Evolutionary conservation across 2,797 vertebrate genomes (phyloP), one percentile per base, ranked within the genome.

Genomic region (Pipistrellus kuhlii): DNA sequence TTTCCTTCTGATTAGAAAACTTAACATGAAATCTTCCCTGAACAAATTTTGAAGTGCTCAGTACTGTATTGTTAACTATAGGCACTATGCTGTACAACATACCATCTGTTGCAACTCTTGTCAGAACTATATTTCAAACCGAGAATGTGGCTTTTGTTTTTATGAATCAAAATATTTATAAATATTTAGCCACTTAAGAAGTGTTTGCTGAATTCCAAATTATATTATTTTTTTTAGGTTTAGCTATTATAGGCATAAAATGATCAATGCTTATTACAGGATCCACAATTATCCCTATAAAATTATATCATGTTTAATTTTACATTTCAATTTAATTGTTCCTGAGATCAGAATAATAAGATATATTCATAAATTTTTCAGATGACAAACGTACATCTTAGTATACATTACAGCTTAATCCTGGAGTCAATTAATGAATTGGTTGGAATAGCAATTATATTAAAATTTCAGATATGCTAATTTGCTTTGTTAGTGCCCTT

Each of bases 371-470:
- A 95, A 96, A 46, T 51, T 69, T 97, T 96, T 91, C 95, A 94
- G 88, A 88, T 94, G 90, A 91, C 15, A 75, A 88, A 94, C 73
- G 51, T 87, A 46, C 14, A 93, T 94, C 59, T 96, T 96, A 97
- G 80, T 69, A 93, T 21, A 69, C 77, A 93, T 95, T 95, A 94
- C 32, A 93, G 59, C 77, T 57, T 97, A 97, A 97, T 96, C 92
- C 91, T 96, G 73, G 85, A 98, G 92, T 96, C 95, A 97, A 88
- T 98, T 97, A 97, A 96, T 97, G 97, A 96, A 97, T 96, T 97
- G 46, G 1, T 95, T 59, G 71, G 97, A 98, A 97, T 96, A 97
- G 87, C 89, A 97, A 48, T 95, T 97, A 98, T 96, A 96, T 97
- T 98, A 96, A 96, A 97, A 97, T 88, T 82, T 97, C 57, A 17